Evolutionary conservation across 2,888 invertebrate genomes (phyloP).

Genomic region (Thecophora atra): DNA sequence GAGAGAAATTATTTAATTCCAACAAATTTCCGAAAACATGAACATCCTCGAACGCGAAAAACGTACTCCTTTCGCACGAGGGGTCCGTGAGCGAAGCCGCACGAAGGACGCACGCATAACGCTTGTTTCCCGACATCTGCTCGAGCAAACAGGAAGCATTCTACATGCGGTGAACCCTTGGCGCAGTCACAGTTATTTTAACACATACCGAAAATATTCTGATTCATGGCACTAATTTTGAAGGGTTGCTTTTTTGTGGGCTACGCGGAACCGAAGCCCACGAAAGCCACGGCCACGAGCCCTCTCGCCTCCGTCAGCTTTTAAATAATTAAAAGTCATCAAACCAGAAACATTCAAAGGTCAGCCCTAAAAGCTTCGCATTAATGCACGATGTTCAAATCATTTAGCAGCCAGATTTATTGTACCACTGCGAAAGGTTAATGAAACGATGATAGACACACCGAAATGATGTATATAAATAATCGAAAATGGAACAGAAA

Average conservation of each 20-base stretch:
- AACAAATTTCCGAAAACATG: slow-evolving; percentile 15
- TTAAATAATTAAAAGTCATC: neutral
- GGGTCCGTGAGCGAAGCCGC: neutral
- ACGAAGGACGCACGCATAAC: neutral
- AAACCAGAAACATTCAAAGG: no score
- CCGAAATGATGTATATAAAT: no score
- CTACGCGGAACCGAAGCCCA: no score
- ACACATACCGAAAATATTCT: neutral
- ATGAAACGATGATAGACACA: no score
- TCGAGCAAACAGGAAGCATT: neutral
- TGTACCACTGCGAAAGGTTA: no score
- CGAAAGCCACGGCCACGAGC: neutral
- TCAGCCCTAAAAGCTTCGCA: no score
- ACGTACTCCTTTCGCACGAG: neutral
- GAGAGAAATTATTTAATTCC: slow-evolving; percentile 14
- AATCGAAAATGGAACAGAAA: no score
- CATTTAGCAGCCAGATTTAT: no score
- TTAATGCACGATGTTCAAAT: no score
- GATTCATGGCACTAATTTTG: neutral
- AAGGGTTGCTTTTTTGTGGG: slow-evolving; percentile 9
- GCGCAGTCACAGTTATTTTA: neutral
- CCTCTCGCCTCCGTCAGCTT: neutral
- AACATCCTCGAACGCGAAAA: neutral
- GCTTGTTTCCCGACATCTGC: slow-evolving; percentile 12
- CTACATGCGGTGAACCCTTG: slow-evolving; percentile 11